Evolutionary conservation across 2,888 invertebrate species (phyloP).

Genomic region (Noctua comes): DNA sequence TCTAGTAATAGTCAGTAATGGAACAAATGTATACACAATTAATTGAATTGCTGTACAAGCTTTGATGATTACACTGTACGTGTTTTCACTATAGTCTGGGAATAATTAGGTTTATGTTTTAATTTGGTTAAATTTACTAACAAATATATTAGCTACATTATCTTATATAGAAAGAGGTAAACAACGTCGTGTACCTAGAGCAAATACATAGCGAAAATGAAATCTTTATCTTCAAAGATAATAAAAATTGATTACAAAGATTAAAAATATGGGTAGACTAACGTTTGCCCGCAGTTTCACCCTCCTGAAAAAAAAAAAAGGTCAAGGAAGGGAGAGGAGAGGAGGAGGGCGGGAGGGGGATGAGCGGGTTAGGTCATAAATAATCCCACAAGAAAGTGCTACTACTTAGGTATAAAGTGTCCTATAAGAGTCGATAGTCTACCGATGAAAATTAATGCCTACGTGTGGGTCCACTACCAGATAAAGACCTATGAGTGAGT

Average conservation of each 20-base stretch:
- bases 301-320: no score
- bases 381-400: neutral
- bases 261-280: neutral
- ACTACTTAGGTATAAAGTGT: neutral
- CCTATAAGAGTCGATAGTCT: neutral
- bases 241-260: neutral
- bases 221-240: neutral
- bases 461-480: no score
- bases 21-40: constrained; percentile 24
- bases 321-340: no score
- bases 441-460: neutral
- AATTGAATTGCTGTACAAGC: constrained; percentile 20
- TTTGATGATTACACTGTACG: constrained; percentile 5
- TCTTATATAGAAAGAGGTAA: neutral
- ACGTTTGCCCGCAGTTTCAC: neutral
- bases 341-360: no score
- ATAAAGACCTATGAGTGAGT: no score
- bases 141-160: neutral
- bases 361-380: no score
- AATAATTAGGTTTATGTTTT: constrained; percentile 8
- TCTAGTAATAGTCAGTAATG: constrained; percentile 28
- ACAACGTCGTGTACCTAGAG: neutral
- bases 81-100: constrained; percentile 6
- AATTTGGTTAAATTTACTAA: neutral
- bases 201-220: neutral